A percentile compares a stretch with the other conserved stretches of the same genome.
phyloP scores from a whole-genome alignment of 2,888 invertebrate species.

The Eristalinus sepulchralis region DNA sequence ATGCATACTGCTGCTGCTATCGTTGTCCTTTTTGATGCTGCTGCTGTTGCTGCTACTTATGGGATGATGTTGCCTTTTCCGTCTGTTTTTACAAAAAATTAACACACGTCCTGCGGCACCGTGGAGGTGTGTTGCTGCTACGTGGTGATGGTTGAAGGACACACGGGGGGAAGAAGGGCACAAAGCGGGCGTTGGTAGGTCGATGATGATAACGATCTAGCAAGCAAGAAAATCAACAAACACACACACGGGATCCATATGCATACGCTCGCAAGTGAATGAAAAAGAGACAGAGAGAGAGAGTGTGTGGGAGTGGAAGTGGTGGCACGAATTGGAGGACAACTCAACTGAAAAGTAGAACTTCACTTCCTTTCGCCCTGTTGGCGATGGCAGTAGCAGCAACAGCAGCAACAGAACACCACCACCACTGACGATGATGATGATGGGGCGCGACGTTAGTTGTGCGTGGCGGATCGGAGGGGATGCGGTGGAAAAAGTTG shows the following conservation, averaged over 20 bases:
- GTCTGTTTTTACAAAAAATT: constrained; percentile 29
- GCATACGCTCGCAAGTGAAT: background rate
- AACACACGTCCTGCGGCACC: constrained; percentile 14
- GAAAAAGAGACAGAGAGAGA: constrained; percentile 2
- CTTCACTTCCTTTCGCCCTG: constrained; percentile 25
- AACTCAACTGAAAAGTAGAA: constrained; percentile 35
- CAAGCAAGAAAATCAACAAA: constrained; percentile 3
- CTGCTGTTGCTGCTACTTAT: constrained; percentile 7
- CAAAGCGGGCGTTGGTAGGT: background rate
- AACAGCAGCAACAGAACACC: background rate
- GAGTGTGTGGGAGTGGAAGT: no score
- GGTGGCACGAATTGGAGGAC: constrained; percentile 33
- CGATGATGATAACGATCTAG: background rate
- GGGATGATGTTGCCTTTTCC: constrained; percentile 8
- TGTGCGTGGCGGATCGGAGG: background rate
- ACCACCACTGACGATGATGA: background rate
- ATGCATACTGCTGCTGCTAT: background rate
- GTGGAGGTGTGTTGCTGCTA: background rate
- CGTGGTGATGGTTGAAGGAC: background rate
- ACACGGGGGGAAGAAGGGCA: background rate
- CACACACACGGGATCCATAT: background rate
- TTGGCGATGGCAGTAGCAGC: background rate
- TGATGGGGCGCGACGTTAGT: background rate
- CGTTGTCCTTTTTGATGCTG: background rate
- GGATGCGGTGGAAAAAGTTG: background rate